Conservation (phyloP, 1,140 invertebrate species). For the Adoxophyes honmai region DNA sequence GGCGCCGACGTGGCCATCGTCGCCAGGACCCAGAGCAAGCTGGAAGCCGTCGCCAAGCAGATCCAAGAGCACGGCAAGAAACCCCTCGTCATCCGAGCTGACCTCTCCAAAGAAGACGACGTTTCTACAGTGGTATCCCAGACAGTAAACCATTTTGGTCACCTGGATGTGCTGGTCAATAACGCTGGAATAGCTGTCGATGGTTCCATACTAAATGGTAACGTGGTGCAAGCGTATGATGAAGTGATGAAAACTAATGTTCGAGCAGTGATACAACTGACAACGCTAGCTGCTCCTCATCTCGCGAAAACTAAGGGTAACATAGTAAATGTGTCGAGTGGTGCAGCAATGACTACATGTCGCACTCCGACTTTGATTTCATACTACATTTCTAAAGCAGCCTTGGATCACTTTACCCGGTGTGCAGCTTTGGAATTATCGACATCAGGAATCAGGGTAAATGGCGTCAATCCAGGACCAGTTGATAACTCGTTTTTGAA, state of each 20-base stretch:
- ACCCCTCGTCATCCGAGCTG: too few species aligned
- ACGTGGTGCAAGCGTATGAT: constrained; percentile 83
- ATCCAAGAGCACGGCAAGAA: too few species aligned
- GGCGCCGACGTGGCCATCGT: too few species aligned
- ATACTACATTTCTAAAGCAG: constrained; percentile 16
- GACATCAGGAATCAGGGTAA: not conserved
- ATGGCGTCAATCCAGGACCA: not conserved
- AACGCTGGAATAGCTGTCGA: constrained; percentile 84
- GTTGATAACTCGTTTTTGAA: not conserved
- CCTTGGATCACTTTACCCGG: constrained; percentile 17
- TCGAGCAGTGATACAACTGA: constrained; percentile 82
- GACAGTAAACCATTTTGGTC: constrained; percentile 78
- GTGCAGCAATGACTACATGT: constrained; percentile 61
- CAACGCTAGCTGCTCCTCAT: constrained; percentile 83
- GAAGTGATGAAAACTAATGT: constrained; percentile 83
- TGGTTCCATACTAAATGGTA: constrained; percentile 82
- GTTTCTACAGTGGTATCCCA: constrained; percentile 77
- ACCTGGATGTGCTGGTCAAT: constrained; percentile 83
- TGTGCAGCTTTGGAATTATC: constrained; percentile 4
- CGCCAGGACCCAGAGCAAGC: too few species aligned
- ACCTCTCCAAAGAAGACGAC: constrained; percentile 81
- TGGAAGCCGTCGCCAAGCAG: too few species aligned
- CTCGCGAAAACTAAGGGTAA: constrained; percentile 82
- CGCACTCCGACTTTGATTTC: not conserved
- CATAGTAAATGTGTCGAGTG: constrained; percentile 87